Percentiles rank a stretch among this genome's conserved stretches.
phyloP scores from a whole-genome alignment of 2,888 invertebrate genomes.

The Celastrina argiolus region DNA sequence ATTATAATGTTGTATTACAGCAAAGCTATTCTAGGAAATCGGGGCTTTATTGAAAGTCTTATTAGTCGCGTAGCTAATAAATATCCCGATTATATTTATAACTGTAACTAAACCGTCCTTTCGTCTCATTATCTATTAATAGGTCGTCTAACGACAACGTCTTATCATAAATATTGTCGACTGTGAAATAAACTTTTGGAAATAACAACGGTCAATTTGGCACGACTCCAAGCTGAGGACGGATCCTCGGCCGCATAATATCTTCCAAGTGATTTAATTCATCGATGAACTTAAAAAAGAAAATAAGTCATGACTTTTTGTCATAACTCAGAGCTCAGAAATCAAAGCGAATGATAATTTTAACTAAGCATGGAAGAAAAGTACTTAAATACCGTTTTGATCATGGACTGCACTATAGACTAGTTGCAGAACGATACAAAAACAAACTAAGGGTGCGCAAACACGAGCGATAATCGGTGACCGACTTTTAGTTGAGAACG shows the following conservation, averaged over 20 bases:
- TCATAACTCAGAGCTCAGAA: not conserved
- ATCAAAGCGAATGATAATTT: not conserved
- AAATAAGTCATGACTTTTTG: not conserved
- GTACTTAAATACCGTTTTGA: no score
- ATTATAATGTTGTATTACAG: no score
- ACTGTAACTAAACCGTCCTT: not conserved
- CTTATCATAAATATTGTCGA: constrained; percentile 17
- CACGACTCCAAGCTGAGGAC: constrained; percentile 29
- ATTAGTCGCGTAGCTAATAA: not conserved
- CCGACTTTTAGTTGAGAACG: no score
- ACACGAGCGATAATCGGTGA: no score
- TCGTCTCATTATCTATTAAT: constrained; percentile 16
- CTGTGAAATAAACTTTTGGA: constrained; percentile 12
- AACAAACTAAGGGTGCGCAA: no score
- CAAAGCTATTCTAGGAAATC: no score
- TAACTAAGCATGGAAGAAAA: not conserved
- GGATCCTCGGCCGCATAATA: constrained; percentile 23
- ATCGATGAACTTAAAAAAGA: constrained; percentile 1
- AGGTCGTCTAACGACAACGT: not conserved
- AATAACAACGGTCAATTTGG: constrained; percentile 24
- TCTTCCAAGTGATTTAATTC: constrained; percentile 30
- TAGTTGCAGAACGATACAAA: no score
- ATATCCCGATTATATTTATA: constrained; percentile 2
- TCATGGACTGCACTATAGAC: no score
- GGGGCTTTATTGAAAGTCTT: no score